These are phyloP conservation scores for Oreocharis arfaki DNA, from an alignment of 2,113 vertebrate species.

Conservation along the genomic window DNA sequence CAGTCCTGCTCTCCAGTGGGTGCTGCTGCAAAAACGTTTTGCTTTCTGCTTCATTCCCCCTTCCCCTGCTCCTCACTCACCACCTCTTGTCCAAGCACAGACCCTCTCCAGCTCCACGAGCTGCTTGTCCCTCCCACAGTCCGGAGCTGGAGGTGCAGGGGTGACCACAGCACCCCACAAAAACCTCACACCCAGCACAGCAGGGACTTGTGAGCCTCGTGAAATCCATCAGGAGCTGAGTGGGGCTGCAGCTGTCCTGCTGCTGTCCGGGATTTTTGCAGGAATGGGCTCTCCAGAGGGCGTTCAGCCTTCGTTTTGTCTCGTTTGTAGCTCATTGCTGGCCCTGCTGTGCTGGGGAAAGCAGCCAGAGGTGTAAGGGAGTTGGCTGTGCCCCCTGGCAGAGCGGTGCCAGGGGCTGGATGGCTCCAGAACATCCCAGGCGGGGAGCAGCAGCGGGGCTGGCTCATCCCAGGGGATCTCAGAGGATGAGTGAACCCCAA, in stretches of 20 bases:
- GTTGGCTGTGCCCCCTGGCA: neutral
- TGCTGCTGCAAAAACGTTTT: neutral
- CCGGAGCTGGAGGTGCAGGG: neutral
- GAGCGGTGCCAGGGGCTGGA: neutral
- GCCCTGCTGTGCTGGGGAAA: neutral
- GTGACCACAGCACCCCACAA: neutral
- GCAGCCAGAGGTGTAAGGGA: neutral
- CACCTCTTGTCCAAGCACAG: no score
- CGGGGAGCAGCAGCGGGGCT: neutral
- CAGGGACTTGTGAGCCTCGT: rapidly evolving
- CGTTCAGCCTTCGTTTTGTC: neutral
- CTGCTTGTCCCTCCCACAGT: neutral
- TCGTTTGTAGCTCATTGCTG: neutral
- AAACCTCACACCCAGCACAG: rapidly evolving
- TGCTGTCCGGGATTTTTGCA: rapidly evolving
- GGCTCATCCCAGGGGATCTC: rapidly evolving
- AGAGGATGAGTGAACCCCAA: neutral
- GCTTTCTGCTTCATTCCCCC: neutral
- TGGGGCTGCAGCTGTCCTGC: neutral
- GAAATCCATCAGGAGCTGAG: neutral
- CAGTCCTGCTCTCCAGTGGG: rapidly evolving
- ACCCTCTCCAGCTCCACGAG: rapidly evolving
- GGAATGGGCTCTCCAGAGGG: neutral
- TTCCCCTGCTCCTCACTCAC: neutral
- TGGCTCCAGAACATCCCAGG: neutral